These are phyloP conservation scores for Sebastiscus albofasciatus DNA, from an alignment of 2,797 vertebrate genomes.

Conservation along the genomic window DNA sequence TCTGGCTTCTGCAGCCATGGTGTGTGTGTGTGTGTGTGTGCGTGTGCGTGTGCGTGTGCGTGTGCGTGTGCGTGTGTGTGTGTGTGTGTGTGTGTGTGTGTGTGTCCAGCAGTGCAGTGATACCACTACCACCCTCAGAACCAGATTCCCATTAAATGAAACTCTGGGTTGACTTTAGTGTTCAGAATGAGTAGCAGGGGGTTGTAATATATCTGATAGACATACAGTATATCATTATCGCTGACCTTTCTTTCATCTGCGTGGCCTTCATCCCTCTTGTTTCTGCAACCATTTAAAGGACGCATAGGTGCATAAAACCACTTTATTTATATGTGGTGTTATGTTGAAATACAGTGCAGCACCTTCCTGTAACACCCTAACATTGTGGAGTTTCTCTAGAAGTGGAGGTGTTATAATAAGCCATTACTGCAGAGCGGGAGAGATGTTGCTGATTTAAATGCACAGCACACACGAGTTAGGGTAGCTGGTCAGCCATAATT, in stretches of 20 bases:
- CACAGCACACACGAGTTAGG: not conserved
- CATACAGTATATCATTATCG: constrained; percentile 21
- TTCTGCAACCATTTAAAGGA: constrained; percentile 82
- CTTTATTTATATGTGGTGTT: not conserved
- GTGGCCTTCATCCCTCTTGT: constrained; percentile 51
- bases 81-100: not conserved
- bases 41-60: too few relatives aligned
- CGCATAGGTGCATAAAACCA: not conserved
- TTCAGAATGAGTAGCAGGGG: constrained; percentile 20
- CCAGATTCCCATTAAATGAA: constrained; percentile 32
- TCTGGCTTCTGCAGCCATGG: constrained; percentile 43
- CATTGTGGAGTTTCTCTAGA: constrained; percentile 30
- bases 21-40: not conserved
- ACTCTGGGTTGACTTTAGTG: constrained; percentile 15
- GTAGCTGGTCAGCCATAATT: not conserved
- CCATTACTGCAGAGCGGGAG: not conserved
- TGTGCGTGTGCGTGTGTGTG: too few relatives aligned
- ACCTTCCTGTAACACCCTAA: not conserved
- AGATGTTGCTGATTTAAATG: constrained; percentile 27
- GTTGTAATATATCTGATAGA: constrained; percentile 29
- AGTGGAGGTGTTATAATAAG: constrained; percentile 6
- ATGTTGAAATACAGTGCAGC: not conserved
- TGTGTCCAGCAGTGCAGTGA: not conserved
- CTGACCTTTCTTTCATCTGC: constrained; percentile 36
- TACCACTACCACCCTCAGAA: not conserved